Evolutionary conservation across 2,113 vertebrate species (phyloP).

Genomic region (Phocoena sinus): DNA sequence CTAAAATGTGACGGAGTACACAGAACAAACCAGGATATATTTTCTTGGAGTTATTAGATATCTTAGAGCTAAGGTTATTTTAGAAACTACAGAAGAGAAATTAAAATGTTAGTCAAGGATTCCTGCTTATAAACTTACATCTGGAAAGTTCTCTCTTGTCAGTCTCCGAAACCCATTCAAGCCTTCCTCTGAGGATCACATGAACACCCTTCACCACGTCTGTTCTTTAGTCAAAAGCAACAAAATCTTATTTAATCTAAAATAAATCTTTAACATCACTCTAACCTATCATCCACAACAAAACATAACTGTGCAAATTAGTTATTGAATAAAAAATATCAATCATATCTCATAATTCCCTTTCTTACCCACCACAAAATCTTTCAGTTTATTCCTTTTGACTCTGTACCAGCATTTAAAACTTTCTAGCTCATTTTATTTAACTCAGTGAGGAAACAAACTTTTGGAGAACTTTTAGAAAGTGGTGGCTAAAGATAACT

Average conservation of each 20-base stretch:
- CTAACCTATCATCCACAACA: background rate
- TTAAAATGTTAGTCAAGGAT: background rate
- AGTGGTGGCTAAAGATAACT: background rate
- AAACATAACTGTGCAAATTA: background rate
- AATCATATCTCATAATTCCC: background rate
- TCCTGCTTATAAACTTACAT: background rate
- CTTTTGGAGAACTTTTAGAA: background rate
- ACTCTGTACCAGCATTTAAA: background rate
- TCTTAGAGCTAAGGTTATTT: background rate
- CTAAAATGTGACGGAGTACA: slow-evolving; percentile 7
- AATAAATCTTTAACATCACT: slow-evolving; percentile 17
- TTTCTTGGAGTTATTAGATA: slow-evolving; percentile 10
- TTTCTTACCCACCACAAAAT: background rate
- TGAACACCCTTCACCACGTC: background rate
- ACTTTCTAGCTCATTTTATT: background rate
- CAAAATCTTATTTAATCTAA: background rate
- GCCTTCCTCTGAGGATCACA: background rate
- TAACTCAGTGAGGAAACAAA: background rate
- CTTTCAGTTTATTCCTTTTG: background rate
- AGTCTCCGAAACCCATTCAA: background rate
- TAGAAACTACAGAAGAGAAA: background rate
- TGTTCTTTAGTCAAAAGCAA: slow-evolving; percentile 9
- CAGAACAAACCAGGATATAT: background rate
- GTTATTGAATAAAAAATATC: background rate
- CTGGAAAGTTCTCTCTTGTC: background rate